Base-by-base conservation (phyloP, 1,140 invertebrate species). In the Vollenhovia emeryi region DNA sequence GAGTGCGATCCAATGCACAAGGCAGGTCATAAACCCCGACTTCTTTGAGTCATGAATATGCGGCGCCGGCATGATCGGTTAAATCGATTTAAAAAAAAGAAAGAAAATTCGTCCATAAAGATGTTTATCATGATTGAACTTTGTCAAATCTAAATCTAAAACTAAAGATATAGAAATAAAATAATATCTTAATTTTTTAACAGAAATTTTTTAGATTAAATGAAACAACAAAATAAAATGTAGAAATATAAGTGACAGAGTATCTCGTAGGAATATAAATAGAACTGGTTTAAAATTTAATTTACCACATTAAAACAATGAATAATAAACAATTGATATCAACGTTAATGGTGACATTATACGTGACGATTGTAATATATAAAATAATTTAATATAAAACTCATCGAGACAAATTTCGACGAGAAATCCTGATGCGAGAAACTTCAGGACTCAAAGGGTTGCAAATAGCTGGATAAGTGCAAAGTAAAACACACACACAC, bases 401-500 rank as follows among this genome's bases (percentile, higher is more conserved):
- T 21, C 40, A 43, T 11, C n/a, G 15, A 36, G 9, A 43, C 1
- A 30, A 55, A 57, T 43, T 43, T 21, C 30, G 27, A 3, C 30
- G 13, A 36, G 4, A 66, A n/a, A 59, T 59, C n/a, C 18, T 24
- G 11, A n/a, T 21, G 40, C 48, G 84, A 30, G 27, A n/a, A 27
- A 84, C 9, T 52, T 82, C 84, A 84, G 21, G 87, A 82, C 87
- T 89, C 87, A 76, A 86, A 88, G 68, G 55, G 43, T 73, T 71
- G 36, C 50, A 60, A 84, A 43, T 66, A 68, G 48, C 79, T 75
- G 57, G 48, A 82, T 60, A 82, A 73, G 87, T 87, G 75, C 69
- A 89, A 68, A 64, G 74, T 88, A 88, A 73, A 89, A n/a, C n/a
- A 82, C 82, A 90, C 48, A 71, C 88, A 87, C 88, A 73, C 88